A percentile compares a stretch with the other conserved stretches of the same genome.
Evolutionary conservation across 2,113 vertebrate species (phyloP).

Genomic region (Labeo catla): DNA sequence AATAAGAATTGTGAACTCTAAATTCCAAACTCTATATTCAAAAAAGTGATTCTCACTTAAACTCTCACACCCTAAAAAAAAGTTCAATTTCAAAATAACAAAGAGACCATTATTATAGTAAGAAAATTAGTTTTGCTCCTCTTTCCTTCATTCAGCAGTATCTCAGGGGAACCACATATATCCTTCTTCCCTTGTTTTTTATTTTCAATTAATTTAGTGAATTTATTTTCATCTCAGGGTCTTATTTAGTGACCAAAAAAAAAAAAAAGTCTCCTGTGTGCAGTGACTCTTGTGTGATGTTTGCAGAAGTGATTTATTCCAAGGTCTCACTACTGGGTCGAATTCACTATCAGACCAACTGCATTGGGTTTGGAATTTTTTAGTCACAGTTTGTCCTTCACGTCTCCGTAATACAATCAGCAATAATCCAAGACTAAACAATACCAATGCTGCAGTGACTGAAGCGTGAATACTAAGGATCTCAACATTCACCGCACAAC

Average conservation of each 20-base stretch:
- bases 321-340: conserved; percentile 61
- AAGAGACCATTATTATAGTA: conserved; percentile 69
- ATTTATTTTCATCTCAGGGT: conserved; percentile 68
- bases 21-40: too few species aligned
- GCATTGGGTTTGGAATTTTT: conserved; percentile 55
- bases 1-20: background rate
- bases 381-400: conserved; percentile 67
- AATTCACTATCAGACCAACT: conserved; percentile 56
- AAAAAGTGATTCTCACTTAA: too few species aligned
- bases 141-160: conserved; percentile 56
- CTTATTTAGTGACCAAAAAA: conserved; percentile 61
- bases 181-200: conserved; percentile 58
- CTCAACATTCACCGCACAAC: background rate
- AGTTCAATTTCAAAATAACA: conserved; percentile 50
- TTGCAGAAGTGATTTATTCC: conserved; percentile 69
- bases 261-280: conserved; percentile 60
- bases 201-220: conserved; percentile 74
- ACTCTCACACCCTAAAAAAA: background rate
- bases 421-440: conserved; percentile 54
- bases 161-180: conserved; percentile 58
- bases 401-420: conserved; percentile 60
- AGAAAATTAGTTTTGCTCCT: conserved; percentile 67
- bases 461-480: conserved; percentile 31
- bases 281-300: conserved; percentile 45
- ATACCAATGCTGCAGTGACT: conserved; percentile 1